Base-by-base conservation (phyloP, 2,797 vertebrate species). In the Centroberyx gerrardi region DNA sequence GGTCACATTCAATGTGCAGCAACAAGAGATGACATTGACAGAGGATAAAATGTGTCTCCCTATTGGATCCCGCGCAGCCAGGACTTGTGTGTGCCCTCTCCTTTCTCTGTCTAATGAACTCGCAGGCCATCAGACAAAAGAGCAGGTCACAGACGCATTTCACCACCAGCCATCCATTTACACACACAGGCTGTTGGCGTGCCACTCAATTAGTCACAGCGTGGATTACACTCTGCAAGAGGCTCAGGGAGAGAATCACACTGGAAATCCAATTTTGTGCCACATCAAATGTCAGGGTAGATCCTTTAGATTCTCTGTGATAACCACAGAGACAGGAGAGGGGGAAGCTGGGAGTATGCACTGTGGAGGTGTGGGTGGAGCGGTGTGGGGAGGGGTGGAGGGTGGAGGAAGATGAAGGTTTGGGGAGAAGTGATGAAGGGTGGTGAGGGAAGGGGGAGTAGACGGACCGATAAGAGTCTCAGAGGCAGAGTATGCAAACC, bases 201-300 rank as follows among this genome's bases (percentile, higher is more conserved):
- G 84, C 81, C 87, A 91, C 87, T 92, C 91, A 93, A 86, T 93
- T 92, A 90, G 91, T 90, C 88, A 82, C 88, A 92, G 91, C 77
- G 56, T 92, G 90, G 90, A 92, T 90, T 90, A 86, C 84, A 81
- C 90, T 90, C 75, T 68, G 72, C 8, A 60, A 88, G 85, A 80
- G 82, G 78, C 85, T 90, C 5, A 44, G 81, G 71, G 86, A 83
- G 78, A 87, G 80, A 90, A 84, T 86, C 84, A 80, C 83, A 71
- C 84, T 87, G 84, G 78, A 91, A 81, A 93, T 91, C 90, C 88
- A 91, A 89, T 93, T 90, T 90, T 84, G 89, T 88, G 91, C 80
- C 92, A 90, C 90, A 89, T 91, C 87, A 88, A 90, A 91, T 92
- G 89, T 90, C 89, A 89, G 87, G 33, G 72, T 64, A 83, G 81